Evolutionary conservation across 2,888 invertebrate species (phyloP).

Genomic region (Busseola fusca): DNA sequence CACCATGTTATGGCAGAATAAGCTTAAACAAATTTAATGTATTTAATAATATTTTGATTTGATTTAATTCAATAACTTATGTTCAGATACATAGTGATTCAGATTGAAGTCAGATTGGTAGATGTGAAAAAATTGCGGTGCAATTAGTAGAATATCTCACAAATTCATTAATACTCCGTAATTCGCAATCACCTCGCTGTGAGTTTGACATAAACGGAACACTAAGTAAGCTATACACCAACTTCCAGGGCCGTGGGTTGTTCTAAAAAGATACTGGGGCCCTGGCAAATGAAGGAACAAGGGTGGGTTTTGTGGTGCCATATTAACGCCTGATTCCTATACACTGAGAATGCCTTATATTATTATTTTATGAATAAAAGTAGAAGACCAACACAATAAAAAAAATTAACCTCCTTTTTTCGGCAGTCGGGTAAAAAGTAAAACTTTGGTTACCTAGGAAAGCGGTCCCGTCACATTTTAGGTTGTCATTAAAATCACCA

Average conservation of each 20-base stretch:
- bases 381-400: not conserved
- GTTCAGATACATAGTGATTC: not conserved
- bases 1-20: too few species aligned
- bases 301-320: too few species aligned
- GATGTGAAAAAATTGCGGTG: too few species aligned
- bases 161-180: not conserved
- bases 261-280: too few species aligned
- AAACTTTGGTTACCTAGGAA: not conserved
- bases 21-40: too few species aligned
- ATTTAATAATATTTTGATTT: too few species aligned
- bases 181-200: not conserved
- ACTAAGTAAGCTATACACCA: not conserved
- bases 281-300: too few species aligned
- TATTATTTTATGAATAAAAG: not conserved
- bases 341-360: not conserved
- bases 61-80: not conserved
- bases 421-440: too few species aligned
- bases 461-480: not conserved
- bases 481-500: not conserved
- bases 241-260: too few species aligned
- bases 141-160: not conserved
- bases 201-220: not conserved
- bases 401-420: too few species aligned
- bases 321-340: not conserved
- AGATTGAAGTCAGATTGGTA: not conserved